phyloP scores from a whole-genome alignment of 2,797 vertebrate genomes.

The Danionella dracula region DNA sequence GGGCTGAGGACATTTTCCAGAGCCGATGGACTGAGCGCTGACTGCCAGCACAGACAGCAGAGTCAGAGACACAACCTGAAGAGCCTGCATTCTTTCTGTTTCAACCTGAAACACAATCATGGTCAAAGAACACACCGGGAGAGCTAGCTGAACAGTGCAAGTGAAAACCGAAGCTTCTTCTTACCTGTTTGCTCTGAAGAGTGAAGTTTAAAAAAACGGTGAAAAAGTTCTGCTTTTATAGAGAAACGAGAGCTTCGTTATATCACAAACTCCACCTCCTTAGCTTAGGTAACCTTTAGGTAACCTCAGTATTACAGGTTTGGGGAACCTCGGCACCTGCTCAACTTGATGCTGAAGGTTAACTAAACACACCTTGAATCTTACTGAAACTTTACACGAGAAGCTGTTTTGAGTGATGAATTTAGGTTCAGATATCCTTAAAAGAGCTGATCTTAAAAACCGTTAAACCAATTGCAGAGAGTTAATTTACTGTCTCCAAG shows the following conservation, averaged over 20 bases:
- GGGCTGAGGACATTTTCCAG: constrained; percentile 70
- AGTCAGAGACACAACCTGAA: constrained; percentile 58
- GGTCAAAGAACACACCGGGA: not conserved
- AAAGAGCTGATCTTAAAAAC: not conserved
- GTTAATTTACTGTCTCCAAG: too few species aligned
- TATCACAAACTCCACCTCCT: constrained; percentile 11
- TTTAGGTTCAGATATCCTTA: not conserved
- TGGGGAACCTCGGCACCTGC: constrained; percentile 21
- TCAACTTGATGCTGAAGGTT: constrained; percentile 10
- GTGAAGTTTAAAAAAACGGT: not conserved
- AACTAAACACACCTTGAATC: not conserved
- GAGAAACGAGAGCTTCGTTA: not conserved
- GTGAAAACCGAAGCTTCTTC: not conserved
- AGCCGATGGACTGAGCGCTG: constrained; percentile 62
- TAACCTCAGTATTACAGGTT: not conserved
- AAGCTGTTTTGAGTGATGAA: not conserved
- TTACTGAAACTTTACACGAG: too few species aligned
- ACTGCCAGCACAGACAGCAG: constrained; percentile 55
- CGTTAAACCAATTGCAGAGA: too few species aligned
- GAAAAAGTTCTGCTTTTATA: not conserved
- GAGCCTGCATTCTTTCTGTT: constrained; percentile 52
- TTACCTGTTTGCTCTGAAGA: constrained; percentile 6
- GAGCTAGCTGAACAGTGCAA: not conserved
- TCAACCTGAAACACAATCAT: constrained; percentile 29
- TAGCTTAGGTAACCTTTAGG: not conserved